Evolutionary conservation across 2,888 invertebrate species (phyloP), one percentile per base, ranked within the genome.

Genomic region (Adineta ricciae): DNA sequence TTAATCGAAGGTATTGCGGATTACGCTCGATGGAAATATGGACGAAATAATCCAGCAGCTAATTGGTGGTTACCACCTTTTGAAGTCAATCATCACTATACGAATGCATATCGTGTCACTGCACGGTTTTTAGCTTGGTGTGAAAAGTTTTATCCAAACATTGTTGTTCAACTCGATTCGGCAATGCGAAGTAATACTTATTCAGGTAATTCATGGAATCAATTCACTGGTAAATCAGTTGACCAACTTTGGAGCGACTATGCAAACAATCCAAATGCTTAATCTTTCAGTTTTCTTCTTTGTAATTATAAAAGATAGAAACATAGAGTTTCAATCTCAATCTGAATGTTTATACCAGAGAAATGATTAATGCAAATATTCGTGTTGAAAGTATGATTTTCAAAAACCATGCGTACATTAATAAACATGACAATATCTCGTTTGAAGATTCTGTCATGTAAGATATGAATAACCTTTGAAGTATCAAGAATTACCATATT

Each of bases 1-100:
- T 78, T 78, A 78, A 27, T 78, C n/a, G 73, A 78, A 78, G 73
- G 73, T 19, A 78, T 78, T 41, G 73, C 73, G 11, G 73, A 78
- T 78, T 78, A 78, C n/a, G 36, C 24, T 78, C 73, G 73, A 78
- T 78, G 38, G 38, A 78, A 41, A 78, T 78, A n/a, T 21, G 73
- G 73, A 14, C 24, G 21, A 41, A 78, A 78, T 41, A 78, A 78
- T 78, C 38, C 0, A 21, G 41, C 38, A 9, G 41, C 38, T 78
- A n/a, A n/a, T 41, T 78, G 73, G 72, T 36, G 36, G 21, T 36
- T 73, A 73, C 72, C 72, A 32, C 38, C 38, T 41, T 78, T 36
- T 36, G 38, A 78, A 1, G 8, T 38, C 24, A 24, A n/a, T 21
- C 73, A 78, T 14, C 73, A 78, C 9, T 78, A 78, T 9, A 78